phyloP scores from a whole-genome alignment of 2,888 invertebrate genomes.

The Spisula solida region DNA sequence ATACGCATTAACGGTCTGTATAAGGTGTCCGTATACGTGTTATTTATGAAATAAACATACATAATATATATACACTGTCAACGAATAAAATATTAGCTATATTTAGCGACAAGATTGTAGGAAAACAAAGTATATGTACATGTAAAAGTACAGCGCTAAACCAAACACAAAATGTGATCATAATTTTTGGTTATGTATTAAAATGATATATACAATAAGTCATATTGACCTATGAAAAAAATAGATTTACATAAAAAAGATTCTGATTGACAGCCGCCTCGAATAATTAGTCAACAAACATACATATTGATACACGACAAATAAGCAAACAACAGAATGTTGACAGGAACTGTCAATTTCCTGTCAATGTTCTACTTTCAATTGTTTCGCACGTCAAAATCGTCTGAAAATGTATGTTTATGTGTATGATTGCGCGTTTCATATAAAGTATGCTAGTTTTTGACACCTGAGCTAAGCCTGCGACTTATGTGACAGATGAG shows the following conservation, averaged over 20 bases:
- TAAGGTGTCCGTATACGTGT: background rate
- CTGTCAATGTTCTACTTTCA: constrained; percentile 8
- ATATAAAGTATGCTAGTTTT: background rate
- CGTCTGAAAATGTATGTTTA: background rate
- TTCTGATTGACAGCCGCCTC: background rate
- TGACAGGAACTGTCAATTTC: constrained; percentile 12
- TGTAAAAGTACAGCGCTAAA: no score
- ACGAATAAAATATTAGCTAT: background rate
- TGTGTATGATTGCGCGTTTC: background rate
- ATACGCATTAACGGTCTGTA: no score
- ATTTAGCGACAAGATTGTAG: background rate
- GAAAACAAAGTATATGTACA: background rate
- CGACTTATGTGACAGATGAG: background rate
- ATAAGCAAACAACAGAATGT: background rate
- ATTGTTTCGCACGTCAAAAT: background rate
- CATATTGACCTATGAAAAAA: background rate
- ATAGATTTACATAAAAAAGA: background rate
- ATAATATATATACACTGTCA: background rate
- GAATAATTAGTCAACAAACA: background rate
- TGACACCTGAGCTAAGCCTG: background rate
- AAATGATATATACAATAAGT: no score
- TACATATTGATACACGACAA: background rate
- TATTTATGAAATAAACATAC: constrained; percentile 3
- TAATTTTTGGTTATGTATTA: background rate
- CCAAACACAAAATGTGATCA: background rate